Base-by-base conservation (phyloP, 2,888 invertebrate species). In the Andrena flavipes region DNA sequence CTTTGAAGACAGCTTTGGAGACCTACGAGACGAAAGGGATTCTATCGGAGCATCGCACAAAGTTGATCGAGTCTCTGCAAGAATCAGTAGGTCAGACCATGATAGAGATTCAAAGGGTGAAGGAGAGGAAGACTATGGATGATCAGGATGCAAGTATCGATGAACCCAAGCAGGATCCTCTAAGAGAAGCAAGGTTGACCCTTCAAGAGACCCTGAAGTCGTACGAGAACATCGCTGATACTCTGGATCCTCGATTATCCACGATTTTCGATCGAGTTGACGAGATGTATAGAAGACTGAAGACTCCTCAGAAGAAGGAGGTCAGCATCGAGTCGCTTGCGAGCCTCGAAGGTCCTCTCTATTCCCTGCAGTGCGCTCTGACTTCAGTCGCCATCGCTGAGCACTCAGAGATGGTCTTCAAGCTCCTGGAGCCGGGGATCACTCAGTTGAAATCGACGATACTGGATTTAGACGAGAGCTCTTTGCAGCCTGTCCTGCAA, bases 1-100 rank as follows among this genome's bases (percentile, higher is more conserved):
- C 91, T 5, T 78, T 93, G 56, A 89, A 87, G 3, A 84, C 90
- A 1, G 91, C 92, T 0, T 82, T 93, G 56, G 91, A 93, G 73
- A 92, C 90, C 8, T 92, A 92, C 20, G 92, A 92, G 75, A 84
- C 84, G 5, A 83, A 69, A 33, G 91, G 88, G 1, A 80, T 86
- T 10, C 67, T 89, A 0, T 87, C 89, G n/a, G 90, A 92, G 67
- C 88, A 91, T 74, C 88, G 91, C 8, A 88, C 90, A 1, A 87
- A 89, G 2, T 84, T 92, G 56, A 89, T 92, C 4, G 75, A 86
- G 7, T 87, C 91, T n/a, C 79, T 92, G 0, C 90, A 90, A 62
- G 88, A 87, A 0, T 90, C 90, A 4, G 76, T 90, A 5, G 86
- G 87, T 0, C 80, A 79, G 20, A 87, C 89, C 0, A 88, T 87